Evolutionary conservation across 23 tunicate species (phyloP), one percentile per base, ranked within the genome.

Genomic region (Corella eumyota): DNA sequence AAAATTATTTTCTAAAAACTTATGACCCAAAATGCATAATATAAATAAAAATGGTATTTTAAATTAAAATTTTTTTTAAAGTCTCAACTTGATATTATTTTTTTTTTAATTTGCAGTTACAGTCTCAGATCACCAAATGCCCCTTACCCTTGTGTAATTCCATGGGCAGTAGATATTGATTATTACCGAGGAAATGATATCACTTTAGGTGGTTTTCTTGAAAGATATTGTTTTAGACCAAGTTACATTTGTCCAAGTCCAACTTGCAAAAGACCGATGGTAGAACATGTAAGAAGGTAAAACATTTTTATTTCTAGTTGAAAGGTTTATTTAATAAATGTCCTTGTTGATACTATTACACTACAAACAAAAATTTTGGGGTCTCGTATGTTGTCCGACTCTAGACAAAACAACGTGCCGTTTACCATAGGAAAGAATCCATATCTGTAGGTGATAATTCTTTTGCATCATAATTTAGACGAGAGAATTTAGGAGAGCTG

Each of bases 111-210:
- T n/a, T n/a, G n/a, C 62, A 88, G 96, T 49, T 73, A 88, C 87
- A 79, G 96, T 45, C 53, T 45, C 32, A 75, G 73, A 46, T 88
- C 96, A 1, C 96, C 96, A 1, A 78, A 78, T 34, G 81, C 82
- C 31, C 96, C 96, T 21, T 71, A 88, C 48, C 69, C 68, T 13
- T 88, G 96, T 45, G 96, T 88, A 11, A 65, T 68, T 9, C 96
- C 96, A 7, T 88, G 87, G 87, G 96, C 85, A 0, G 88, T 88
- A 11, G 66, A 88, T 34, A 88, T 88, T 49, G 96, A 88, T 52
- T 88, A 64, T 34, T 88, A 88, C 61, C 56, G 45, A 33, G 78
- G 77, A 27, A 79, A 79, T 62, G 96, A 88, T 56, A 78, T 88
- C 60, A 88, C 96, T 2, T 48, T 88, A 2, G 96, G 90, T 30